Base-by-base conservation (phyloP, 2,797 vertebrate species). In the Gephyroberyx darwinii region DNA sequence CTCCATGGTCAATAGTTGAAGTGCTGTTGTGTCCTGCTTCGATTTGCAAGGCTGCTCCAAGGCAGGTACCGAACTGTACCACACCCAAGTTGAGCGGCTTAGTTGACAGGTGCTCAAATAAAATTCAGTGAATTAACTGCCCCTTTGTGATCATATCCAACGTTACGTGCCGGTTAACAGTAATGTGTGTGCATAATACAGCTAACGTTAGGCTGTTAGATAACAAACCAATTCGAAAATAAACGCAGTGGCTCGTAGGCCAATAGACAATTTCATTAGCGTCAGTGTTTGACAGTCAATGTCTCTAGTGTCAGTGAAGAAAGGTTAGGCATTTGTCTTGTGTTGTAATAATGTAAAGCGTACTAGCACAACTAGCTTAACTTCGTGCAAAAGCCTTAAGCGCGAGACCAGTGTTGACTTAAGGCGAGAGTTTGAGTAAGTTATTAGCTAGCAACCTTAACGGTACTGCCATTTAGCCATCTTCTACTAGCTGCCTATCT, bases 1-100 rank as follows among this genome's bases (percentile, higher is more conserved):
- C 82, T 93, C 91, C 89, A 92, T 91, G 63, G 37, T 75, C 10
- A 22, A 48, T 55, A 57, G 22, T n/a, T 19, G 37, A n/a, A 14
- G 16, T 53, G 37, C 8, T 53, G 31, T 19, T 22, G 51, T 30
- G 53, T 53, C 63, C 3, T 52, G 65, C 33, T 19, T n/a, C 12
- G 67, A 33, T 55, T 39, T n/a, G 13, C 16, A 26, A 16, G 8
- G 35, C 20, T 20, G 5, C 35, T 58, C 10, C 56, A 58, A 58
- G 41, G 39, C 65, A 60, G 59, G 59, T 56, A 50, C n/a, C 22
- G 13, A 58, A 14, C 10, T 17, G 39, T 19, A n/a, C 58, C 50
- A 51, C 43, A 55, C 65, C 13, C n/a, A 37, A 61, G 61, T 2
- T 43, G 10, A 51, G 43, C 13, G 6, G 33, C 41, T 45, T 7